Conservation (phyloP, 2,113 vertebrate genomes). For the Hemiprocne comata region DNA sequence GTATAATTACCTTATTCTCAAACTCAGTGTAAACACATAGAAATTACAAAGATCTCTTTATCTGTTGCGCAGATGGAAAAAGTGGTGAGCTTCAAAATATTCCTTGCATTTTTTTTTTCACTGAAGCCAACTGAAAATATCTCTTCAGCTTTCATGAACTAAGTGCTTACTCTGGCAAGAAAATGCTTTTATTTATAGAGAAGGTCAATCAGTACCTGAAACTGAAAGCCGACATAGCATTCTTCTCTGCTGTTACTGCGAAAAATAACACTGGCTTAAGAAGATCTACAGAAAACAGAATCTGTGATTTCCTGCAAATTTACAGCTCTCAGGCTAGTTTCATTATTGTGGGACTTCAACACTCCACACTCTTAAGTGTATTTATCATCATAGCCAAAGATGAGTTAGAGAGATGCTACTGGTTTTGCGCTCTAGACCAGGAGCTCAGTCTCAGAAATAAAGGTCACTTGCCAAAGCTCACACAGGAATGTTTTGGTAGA, state of each 20-base stretch:
- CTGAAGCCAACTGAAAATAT: neutral
- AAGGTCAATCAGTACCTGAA: neutral
- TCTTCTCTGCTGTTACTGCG: neutral
- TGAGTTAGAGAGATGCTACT: neutral
- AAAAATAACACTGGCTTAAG: neutral
- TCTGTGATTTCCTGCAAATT: neutral
- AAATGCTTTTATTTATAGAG: neutral
- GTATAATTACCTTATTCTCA: neutral
- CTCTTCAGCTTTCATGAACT: neutral
- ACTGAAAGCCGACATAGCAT: neutral
- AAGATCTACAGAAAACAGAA: neutral
- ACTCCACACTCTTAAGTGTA: neutral
- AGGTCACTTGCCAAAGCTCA: neutral
- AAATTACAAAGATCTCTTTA: neutral
- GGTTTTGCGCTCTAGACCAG: neutral
- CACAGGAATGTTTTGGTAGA: neutral
- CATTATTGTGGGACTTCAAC: neutral
- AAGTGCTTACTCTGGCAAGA: neutral
- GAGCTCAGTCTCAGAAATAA: neutral
- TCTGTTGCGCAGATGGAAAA: neutral
- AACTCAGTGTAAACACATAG: neutral
- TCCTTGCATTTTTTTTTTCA: neutral
- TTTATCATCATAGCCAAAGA: neutral
- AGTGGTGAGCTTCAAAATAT: neutral
- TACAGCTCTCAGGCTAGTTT: neutral